Conservation (phyloP, 2,888 invertebrate genomes). For the Cataglyphis cursor region DNA sequence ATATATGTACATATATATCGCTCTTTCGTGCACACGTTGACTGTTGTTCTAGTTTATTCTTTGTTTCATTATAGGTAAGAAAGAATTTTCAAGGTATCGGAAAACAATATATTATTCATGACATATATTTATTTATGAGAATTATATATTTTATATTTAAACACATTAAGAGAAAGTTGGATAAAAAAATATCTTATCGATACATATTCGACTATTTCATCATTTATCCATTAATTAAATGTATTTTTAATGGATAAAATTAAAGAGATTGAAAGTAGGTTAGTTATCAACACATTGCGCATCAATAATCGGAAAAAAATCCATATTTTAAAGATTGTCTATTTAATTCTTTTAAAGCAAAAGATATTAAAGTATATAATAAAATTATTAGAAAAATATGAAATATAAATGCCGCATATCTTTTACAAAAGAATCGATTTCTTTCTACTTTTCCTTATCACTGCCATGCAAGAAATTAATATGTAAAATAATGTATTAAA, state of each 20-base stretch:
- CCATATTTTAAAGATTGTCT: background rate
- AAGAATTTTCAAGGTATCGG: slow-evolving; percentile 25
- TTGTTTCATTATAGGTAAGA: slow-evolving; percentile 21
- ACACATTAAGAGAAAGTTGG: slow-evolving; percentile 5
- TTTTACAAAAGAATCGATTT: background rate
- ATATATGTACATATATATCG: slow-evolving; percentile 19
- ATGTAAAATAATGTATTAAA: background rate
- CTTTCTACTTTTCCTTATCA: background rate
- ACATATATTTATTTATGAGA: background rate
- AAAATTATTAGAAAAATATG: background rate
- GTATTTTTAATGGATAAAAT: slow-evolving; percentile 1
- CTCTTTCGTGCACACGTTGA: slow-evolving; percentile 23
- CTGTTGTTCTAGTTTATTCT: slow-evolving; percentile 44
- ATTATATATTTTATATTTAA: slow-evolving; percentile 5
- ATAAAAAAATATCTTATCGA: slow-evolving; percentile 18
- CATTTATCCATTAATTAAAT: slow-evolving; percentile 24
- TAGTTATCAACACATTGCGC: background rate
- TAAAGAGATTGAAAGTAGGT: background rate
- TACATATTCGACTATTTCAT: slow-evolving; percentile 23
- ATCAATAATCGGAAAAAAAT: background rate
- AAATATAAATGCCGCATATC: background rate
- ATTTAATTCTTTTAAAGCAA: background rate
- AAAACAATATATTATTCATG: slow-evolving; percentile 6
- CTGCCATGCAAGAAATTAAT: background rate
- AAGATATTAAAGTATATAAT: background rate